Evolutionary conservation across 2,113 vertebrate species (phyloP).

Genomic region (Amphilophus citrinellus): DNA sequence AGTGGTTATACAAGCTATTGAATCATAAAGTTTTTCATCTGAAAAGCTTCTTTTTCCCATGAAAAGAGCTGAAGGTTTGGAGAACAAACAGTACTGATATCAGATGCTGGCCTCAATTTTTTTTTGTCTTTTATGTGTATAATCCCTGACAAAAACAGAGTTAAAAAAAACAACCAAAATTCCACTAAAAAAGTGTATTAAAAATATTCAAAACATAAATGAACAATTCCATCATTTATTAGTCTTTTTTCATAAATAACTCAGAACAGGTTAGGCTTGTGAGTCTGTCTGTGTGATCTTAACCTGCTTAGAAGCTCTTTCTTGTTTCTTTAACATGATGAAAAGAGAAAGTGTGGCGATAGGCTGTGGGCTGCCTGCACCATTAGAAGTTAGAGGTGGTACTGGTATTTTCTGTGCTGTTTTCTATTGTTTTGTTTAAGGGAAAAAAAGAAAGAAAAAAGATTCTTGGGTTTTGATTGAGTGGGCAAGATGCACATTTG

Average conservation of each 20-base stretch:
- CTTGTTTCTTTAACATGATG: not conserved
- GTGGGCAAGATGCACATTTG: not conserved
- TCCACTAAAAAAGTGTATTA: too few species aligned
- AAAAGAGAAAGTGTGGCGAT: not conserved
- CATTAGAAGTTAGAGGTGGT: too few species aligned
- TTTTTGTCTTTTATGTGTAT: too few species aligned
- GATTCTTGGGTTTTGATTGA: not conserved
- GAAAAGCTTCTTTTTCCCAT: too few species aligned
- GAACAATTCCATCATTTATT: too few species aligned
- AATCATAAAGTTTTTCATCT: too few species aligned
- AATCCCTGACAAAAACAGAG: too few species aligned
- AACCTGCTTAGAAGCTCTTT: not conserved
- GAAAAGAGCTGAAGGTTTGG: not conserved
- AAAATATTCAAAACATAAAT: too few species aligned
- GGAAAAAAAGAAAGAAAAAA: not conserved
- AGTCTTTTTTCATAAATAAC: not conserved
- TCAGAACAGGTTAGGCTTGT: too few species aligned
- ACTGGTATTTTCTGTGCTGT: not conserved
- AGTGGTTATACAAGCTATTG: not conserved
- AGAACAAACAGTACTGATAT: not conserved
- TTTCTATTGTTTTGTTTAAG: not conserved
- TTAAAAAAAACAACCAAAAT: too few species aligned
- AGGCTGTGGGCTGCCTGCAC: not conserved
- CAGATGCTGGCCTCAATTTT: not conserved
- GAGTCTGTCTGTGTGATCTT: not conserved